phyloP scores from a whole-genome alignment of 2,888 invertebrate species.

The Fragum sueziense region DNA sequence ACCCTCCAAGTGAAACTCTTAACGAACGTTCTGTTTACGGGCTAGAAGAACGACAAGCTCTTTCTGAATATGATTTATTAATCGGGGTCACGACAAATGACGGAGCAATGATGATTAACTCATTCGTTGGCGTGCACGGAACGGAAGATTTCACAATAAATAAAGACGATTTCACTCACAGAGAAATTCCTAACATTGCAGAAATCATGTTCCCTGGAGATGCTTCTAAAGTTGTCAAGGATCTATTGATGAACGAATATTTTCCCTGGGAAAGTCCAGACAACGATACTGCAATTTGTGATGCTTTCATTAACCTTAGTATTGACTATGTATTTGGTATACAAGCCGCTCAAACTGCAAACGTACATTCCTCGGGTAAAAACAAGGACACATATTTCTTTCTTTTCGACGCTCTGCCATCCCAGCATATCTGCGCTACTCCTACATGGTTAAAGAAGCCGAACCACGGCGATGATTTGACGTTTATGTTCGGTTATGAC shows the following conservation, averaged over 20 bases:
- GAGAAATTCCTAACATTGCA: neutral
- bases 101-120: conserved; percentile 84
- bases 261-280: conserved; percentile 24
- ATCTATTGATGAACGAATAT: conserved; percentile 14
- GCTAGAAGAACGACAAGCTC: neutral
- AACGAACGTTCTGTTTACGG: conserved; percentile 88
- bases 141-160: conserved; percentile 84
- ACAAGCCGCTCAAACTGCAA: neutral
- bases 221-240: neutral
- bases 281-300: neutral
- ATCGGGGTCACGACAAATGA: conserved; percentile 97
- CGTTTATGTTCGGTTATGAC: conserved; percentile 34
- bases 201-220: conserved; percentile 1
- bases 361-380: neutral
- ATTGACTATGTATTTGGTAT: conserved; percentile 16
- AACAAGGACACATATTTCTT: conserved; percentile 20
- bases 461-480: conserved; percentile 76
- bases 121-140: conserved; percentile 90
- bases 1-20: conserved; percentile 92
- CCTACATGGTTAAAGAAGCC: conserved; percentile 71
- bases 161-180: conserved; percentile 1
- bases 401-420: conserved; percentile 63
- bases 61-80: conserved; percentile 87
- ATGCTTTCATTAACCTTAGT: conserved; percentile 3
- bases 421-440: conserved; percentile 53